phyloP scores from a whole-genome alignment of 2,888 invertebrate species.

The Chymomyza procnemis region DNA sequence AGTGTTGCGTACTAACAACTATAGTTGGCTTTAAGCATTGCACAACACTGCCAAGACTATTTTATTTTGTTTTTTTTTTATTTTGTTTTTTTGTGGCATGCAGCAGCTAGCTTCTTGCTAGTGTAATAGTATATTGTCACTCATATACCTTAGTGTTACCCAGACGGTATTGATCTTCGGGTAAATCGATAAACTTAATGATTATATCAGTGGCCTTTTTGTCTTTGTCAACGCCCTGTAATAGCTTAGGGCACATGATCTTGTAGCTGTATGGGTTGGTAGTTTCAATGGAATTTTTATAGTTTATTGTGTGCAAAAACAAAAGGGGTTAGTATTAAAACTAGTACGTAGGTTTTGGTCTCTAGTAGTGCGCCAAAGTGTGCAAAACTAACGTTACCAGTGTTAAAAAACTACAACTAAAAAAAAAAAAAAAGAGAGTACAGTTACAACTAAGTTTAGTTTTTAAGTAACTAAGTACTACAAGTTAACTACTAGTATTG shows the following conservation, averaged over 20 bases:
- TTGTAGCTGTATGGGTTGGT: constrained; percentile 91
- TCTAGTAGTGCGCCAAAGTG: neutral
- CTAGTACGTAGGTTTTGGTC: neutral
- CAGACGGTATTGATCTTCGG: constrained; percentile 94
- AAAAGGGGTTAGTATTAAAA: neutral
- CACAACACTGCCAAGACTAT: neutral
- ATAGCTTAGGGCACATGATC: constrained; percentile 96
- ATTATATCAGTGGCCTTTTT: constrained; percentile 90
- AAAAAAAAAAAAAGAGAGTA: neutral
- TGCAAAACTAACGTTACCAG: no score
- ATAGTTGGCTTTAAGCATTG: neutral
- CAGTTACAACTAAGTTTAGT: neutral
- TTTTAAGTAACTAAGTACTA: neutral
- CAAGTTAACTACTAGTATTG: no score
- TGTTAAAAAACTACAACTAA: constrained; percentile 2
- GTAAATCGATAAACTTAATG: constrained; percentile 90
- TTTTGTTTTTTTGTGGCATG: constrained; percentile 6
- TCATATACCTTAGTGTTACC: constrained; percentile 95
- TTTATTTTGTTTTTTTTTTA: neutral
- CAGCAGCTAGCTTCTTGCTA: neutral
- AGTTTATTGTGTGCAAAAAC: constrained; percentile 3
- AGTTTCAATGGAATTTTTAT: constrained; percentile 33
- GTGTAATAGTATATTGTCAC: constrained; percentile 69
- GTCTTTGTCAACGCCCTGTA: constrained; percentile 79
- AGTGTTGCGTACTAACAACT: constrained; percentile 56